Evolutionary conservation across 1,140 invertebrate genomes (phyloP).

Genomic region (Drosophila biarmipes): DNA sequence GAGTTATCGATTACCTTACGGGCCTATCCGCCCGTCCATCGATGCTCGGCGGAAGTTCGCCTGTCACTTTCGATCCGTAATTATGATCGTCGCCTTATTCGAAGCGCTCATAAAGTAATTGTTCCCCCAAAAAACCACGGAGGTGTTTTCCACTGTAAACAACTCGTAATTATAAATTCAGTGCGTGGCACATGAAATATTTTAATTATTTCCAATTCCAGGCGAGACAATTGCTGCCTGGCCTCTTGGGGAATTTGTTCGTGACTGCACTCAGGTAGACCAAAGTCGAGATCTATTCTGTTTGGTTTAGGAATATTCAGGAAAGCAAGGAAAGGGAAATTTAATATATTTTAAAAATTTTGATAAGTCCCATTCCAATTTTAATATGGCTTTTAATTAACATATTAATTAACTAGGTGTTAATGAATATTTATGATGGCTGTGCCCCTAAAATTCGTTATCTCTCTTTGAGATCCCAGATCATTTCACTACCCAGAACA

Average conservation of each 20-base stretch:
- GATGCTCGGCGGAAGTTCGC: conserved; percentile 53
- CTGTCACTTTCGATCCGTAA: conserved; percentile 76
- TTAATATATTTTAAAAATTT: background rate
- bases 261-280: conserved; percentile 44
- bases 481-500: background rate
- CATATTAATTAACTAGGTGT: too few species aligned
- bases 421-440: too few species aligned
- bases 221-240: conserved; percentile 16
- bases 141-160: conserved; percentile 37
- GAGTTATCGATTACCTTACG: conserved; percentile 51
- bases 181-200: conserved; percentile 47
- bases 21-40: conserved; percentile 29
- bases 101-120: conserved; percentile 70
- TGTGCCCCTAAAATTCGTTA: background rate
- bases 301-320: background rate
- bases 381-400: too few species aligned
- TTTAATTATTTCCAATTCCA: conserved; percentile 76
- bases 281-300: conserved; percentile 3
- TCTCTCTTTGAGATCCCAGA: too few species aligned
- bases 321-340: too few species aligned
- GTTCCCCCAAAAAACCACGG: conserved; percentile 23
- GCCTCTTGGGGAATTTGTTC: conserved; percentile 19
- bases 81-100: conserved; percentile 76
- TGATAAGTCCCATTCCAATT: background rate
- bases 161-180: conserved; percentile 57